These are phyloP conservation scores for Lates calcarifer DNA, from an alignment of 2,113 vertebrate species.

Conservation along the genomic window DNA sequence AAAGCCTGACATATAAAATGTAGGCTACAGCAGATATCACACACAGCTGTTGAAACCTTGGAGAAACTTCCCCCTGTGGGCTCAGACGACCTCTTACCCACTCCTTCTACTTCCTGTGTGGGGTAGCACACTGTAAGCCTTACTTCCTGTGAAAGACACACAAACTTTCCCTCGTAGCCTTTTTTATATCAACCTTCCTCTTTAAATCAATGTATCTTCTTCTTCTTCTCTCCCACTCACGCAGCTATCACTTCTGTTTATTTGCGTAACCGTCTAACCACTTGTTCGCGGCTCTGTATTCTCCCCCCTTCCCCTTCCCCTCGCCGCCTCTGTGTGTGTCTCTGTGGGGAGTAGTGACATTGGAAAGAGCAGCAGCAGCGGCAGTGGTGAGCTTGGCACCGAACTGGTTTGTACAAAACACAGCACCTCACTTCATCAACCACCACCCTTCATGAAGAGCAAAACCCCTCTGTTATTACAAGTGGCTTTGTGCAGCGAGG, in stretches of 20 bases:
- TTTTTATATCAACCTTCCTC: slow-evolving; percentile 32
- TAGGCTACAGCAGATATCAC: slow-evolving; percentile 43
- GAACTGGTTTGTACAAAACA: slow-evolving; percentile 25
- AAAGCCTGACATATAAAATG: slow-evolving; percentile 21
- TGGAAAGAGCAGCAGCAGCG: not conserved
- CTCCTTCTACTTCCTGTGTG: slow-evolving; percentile 68
- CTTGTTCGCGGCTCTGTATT: not conserved
- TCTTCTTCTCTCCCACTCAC: not conserved
- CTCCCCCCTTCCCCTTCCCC: not conserved
- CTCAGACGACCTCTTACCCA: slow-evolving; percentile 63
- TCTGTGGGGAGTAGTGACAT: slow-evolving; percentile 24
- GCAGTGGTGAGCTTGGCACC: not conserved
- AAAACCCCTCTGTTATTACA: slow-evolving; percentile 56
- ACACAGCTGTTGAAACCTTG: slow-evolving; percentile 57
- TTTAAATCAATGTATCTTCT: slow-evolving; percentile 6
- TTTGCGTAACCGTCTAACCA: slow-evolving; percentile 7
- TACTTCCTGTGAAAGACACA: slow-evolving; percentile 57
- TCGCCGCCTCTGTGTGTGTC: not conserved
- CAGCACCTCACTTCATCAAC: slow-evolving; percentile 37
- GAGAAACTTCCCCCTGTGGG: slow-evolving; percentile 56
- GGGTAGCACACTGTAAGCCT: slow-evolving; percentile 42
- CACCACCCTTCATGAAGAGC: slow-evolving; percentile 11
- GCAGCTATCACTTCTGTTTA: not conserved
- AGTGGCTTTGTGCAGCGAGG: slow-evolving; percentile 56
- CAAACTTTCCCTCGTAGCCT: slow-evolving; percentile 48